Conservation (phyloP, 2,113 vertebrate genomes). For the Anseranas semipalmata region DNA sequence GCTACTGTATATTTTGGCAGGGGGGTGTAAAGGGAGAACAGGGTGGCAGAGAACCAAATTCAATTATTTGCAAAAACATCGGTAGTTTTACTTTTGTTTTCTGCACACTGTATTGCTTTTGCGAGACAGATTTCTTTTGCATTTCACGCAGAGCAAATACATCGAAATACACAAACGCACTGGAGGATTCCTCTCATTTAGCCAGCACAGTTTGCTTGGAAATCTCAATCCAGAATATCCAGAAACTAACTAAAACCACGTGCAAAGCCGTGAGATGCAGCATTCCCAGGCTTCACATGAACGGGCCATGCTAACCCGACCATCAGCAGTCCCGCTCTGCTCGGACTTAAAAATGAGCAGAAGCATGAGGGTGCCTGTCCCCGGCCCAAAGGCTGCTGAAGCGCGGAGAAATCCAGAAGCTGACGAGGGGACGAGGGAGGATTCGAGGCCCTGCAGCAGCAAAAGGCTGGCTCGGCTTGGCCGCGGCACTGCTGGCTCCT, state of each 20-base stretch:
- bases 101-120: not conserved
- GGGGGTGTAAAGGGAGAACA: not conserved
- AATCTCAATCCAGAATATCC: not conserved
- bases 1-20: not conserved
- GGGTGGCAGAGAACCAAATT: not conserved
- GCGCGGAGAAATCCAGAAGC: not conserved
- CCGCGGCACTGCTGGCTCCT: not conserved
- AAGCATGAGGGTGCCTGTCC: not conserved
- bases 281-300: not conserved
- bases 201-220: not conserved
- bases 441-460: fast-evolving
- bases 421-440: not conserved
- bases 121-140: not conserved
- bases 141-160: not conserved
- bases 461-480: fast-evolving
- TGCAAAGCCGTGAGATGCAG: not conserved
- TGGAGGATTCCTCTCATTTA: not conserved
- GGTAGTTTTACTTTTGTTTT: not conserved
- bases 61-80: not conserved
- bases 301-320: not conserved
- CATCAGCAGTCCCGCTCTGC: not conserved
- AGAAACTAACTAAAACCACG: not conserved
- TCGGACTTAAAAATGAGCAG: not conserved
- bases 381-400: not conserved
- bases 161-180: not conserved